phyloP scores from a whole-genome alignment of 1,140 invertebrate genomes.

The Plodia interpunctella region DNA sequence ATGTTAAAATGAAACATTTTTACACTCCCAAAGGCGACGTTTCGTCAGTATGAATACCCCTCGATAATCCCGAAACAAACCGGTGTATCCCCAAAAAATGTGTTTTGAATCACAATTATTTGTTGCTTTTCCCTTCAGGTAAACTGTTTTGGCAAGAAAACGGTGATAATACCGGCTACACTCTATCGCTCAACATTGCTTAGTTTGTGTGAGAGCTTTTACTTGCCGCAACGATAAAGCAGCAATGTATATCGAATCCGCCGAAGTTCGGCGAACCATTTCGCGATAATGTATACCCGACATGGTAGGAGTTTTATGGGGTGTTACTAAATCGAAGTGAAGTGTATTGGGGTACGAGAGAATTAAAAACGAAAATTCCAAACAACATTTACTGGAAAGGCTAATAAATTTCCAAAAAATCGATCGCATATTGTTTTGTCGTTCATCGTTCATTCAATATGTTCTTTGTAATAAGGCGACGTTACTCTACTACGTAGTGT shows the following conservation, averaged over 20 bases:
- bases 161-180: not conserved
- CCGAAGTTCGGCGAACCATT: no score
- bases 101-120: conserved; percentile 4
- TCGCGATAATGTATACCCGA: not conserved
- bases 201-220: no score
- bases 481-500: no score
- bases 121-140: not conserved
- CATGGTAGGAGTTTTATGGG: not conserved
- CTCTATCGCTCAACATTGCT: no score
- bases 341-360: not conserved
- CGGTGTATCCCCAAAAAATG: not conserved
- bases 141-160: not conserved
- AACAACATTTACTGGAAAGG: no score
- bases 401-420: no score
- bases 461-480: no score
- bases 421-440: no score
- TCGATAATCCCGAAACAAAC: not conserved
- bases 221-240: no score
- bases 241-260: no score
- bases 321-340: conserved; percentile 5
- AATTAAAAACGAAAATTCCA: not conserved
- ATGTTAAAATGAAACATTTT: not conserved
- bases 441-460: no score
- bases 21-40: not conserved
- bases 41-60: not conserved